phyloP scores from a whole-genome alignment of 2,797 vertebrate genomes.

The Gastrophryne carolinensis region DNA sequence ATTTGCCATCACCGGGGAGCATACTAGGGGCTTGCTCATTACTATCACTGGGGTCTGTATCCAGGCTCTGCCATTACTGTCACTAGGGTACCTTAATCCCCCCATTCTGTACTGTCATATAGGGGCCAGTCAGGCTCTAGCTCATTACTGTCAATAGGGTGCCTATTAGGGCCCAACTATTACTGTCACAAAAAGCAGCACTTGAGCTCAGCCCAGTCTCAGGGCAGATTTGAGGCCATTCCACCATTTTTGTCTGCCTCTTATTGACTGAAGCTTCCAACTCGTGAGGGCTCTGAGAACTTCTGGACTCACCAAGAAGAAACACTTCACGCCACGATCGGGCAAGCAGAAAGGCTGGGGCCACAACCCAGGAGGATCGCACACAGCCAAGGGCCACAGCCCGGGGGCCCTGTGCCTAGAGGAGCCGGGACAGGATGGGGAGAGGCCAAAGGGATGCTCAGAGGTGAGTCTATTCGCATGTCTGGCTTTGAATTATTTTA shows the following conservation, averaged over 20 bases:
- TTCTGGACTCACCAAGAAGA: not conserved
- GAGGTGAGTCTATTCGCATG: constrained; percentile 16
- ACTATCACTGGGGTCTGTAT: no score
- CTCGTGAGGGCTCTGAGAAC: not conserved
- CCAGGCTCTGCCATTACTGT: no score
- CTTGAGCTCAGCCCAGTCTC: not conserved
- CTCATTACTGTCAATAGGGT: not conserved
- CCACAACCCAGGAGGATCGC: constrained; percentile 41
- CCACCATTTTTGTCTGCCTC: no score
- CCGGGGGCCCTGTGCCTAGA: constrained; percentile 38
- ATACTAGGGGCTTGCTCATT: no score
- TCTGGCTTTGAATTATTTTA: no score
- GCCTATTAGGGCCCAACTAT: not conserved
- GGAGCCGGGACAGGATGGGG: constrained; percentile 38
- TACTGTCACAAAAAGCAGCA: not conserved
- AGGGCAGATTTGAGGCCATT: not conserved
- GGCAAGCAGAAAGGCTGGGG: constrained; percentile 29
- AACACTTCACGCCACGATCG: not conserved
- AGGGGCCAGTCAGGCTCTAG: not conserved
- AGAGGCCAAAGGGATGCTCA: constrained; percentile 20
- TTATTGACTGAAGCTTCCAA: no score
- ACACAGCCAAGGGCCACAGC: constrained; percentile 43
- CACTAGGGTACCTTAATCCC: not conserved
- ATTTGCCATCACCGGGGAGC: no score
- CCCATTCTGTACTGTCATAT: not conserved